These are phyloP conservation scores for Nothobranchius kuhntae DNA, from an alignment of 2,113 vertebrate genomes.

Conservation along the genomic window DNA sequence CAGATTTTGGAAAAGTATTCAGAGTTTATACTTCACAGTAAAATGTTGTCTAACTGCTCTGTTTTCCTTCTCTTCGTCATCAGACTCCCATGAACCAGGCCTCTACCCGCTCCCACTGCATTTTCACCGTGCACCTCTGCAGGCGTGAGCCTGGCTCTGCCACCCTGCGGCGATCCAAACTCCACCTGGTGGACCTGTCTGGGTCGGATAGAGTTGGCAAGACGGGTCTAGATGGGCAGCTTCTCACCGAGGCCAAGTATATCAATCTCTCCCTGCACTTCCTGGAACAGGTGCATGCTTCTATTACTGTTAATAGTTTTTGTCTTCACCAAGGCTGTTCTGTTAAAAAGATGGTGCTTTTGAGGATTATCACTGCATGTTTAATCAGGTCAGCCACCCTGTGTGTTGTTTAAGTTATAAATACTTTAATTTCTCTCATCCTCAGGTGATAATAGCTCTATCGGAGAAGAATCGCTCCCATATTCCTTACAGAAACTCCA, in stretches of 20 bases:
- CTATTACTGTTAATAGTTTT: neutral
- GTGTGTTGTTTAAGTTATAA: too few relatives aligned
- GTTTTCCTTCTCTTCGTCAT: neutral
- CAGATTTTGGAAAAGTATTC: conserved; percentile 8
- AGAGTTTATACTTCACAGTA: neutral
- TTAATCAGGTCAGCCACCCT: neutral
- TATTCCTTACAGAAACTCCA: conserved; percentile 95
- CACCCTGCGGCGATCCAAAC: conserved; percentile 85
- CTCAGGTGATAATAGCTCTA: conserved; percentile 94
- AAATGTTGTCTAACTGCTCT: neutral
- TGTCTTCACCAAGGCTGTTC: neutral
- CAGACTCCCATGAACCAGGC: conserved; percentile 98
- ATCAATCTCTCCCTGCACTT: conserved; percentile 96
- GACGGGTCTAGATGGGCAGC: conserved; percentile 87
- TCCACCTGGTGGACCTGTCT: conserved; percentile 95
- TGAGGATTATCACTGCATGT: too few relatives aligned
- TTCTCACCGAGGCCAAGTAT: conserved; percentile 95
- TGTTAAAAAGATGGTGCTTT: too few relatives aligned
- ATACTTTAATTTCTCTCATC: neutral
- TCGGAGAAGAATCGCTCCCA: conserved; percentile 92
- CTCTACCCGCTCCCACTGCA: conserved; percentile 95
- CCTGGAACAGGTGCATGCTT: conserved; percentile 88
- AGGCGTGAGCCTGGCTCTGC: conserved; percentile 90
- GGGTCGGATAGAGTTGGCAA: conserved; percentile 94
- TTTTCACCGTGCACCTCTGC: conserved; percentile 94